Base-by-base conservation (phyloP, 53 echinoderm and acorn worm species). In the Stichopus horrens region DNA sequence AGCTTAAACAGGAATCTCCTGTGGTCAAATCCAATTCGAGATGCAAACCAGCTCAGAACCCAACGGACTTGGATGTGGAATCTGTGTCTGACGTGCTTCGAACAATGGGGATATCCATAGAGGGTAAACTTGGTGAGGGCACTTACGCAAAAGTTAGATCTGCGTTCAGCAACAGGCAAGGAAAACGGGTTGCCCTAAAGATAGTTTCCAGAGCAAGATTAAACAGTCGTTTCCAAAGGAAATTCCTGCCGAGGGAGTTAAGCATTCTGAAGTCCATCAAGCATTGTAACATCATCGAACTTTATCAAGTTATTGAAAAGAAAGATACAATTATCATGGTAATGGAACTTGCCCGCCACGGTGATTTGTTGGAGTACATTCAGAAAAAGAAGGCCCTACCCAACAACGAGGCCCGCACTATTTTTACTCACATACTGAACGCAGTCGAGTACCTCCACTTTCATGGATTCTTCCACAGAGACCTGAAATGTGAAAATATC, bases 401-500 rank as follows among this genome's bases (percentile, higher is more conserved):
- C 19, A 89, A 89, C 53, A 75, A 89, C 0, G 90, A 92, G 54
- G 93, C 93, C 11, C 79, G 91, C 4, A 90, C 89, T 37, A 95
- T 96, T 80, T 95, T 96, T 86, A 65, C 86, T 5, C 96, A 96
- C 57, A 92, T 94, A 56, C 81, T 94, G 22, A 87, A 89, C 11
- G 96, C 93, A 8, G 91, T 96, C 37, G 93, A 95, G 51, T 92
- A 96, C 82, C 90, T 96, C 20, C 96, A 96, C 16, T 52, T 52
- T 0, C 74, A 90, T 52, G 96, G 96, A 54, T 90, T 94, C 75
- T 96, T 92, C 88, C 96, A 96, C 14, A 78, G 96, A 14, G 96
- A 96, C 75, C 92, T 96, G 9, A 96, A 95, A 74, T 96, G 96
- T 58, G 96, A 96, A 90, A 96, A 96, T 79, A 87, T 96, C 21